A percentile compares a stretch with the other conserved stretches of the same genome.
phyloP scores from a whole-genome alignment of 2,113 vertebrate genomes.

The Glaucomys volans region DNA sequence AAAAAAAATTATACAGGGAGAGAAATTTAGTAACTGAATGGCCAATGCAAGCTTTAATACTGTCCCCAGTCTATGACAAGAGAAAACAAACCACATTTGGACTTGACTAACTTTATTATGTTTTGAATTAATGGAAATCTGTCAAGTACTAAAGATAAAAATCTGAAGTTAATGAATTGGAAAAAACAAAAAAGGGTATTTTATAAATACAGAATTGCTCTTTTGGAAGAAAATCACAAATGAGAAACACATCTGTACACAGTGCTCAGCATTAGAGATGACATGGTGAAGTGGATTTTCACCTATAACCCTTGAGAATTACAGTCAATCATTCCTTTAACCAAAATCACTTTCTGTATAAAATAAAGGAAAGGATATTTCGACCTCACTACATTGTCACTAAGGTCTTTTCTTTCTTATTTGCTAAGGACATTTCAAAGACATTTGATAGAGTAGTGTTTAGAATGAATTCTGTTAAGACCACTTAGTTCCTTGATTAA shows the following conservation, averaged over 20 bases:
- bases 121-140: not conserved
- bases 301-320: not conserved
- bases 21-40: not conserved
- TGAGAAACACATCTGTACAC: not conserved
- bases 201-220: not conserved
- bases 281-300: not conserved
- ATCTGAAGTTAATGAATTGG: not conserved
- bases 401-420: too few species aligned
- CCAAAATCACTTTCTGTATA: not conserved
- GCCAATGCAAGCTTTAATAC: not conserved
- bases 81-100: not conserved
- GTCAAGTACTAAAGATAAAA: slow-evolving; percentile 2
- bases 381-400: not conserved
- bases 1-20: too few species aligned
- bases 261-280: not conserved
- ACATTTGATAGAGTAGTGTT: not conserved
- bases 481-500: not conserved
- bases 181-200: not conserved
- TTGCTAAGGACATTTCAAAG: not conserved
- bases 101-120: not conserved
- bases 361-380: not conserved
- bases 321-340: not conserved
- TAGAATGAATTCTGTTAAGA: not conserved
- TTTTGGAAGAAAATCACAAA: not conserved
- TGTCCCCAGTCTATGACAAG: not conserved